A percentile compares a stretch with the other conserved stretches of the same genome.
Conservation (phyloP, 2,797 vertebrate species). For the Myripristis murdjan region DNA sequence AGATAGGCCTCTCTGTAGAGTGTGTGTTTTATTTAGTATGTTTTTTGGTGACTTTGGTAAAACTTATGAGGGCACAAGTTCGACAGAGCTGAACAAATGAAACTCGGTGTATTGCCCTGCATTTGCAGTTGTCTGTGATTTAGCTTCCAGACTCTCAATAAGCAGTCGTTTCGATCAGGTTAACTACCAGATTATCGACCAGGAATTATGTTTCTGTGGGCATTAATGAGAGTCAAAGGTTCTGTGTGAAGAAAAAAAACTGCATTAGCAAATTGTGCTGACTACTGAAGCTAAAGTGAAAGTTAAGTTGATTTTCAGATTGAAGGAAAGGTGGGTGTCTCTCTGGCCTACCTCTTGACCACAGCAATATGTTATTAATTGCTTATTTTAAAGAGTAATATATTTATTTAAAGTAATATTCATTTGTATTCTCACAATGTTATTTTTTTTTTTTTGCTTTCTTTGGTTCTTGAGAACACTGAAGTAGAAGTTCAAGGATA, state of each 20-base stretch:
- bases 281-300: not conserved
- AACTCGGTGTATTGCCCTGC: no score
- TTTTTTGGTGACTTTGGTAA: conserved; percentile 5
- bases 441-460: conserved; percentile 25
- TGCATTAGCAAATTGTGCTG: conserved; percentile 21
- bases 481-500: conserved; percentile 5
- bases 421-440: conserved; percentile 51
- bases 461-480: conserved; percentile 4
- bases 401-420: conserved; percentile 65
- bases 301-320: not conserved
- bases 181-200: conserved; percentile 48
- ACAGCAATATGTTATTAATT: conserved; percentile 47
- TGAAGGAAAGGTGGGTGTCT: conserved; percentile 8
- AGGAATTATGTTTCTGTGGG: conserved; percentile 10
- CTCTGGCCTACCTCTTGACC: conserved; percentile 27
- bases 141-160: not conserved
- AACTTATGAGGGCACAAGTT: no score
- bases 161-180: conserved; percentile 11
- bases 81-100: no score
- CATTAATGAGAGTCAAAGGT: not conserved
- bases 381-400: conserved; percentile 46
- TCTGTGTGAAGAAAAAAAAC: not conserved
- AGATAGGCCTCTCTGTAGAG: not conserved
- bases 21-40: not conserved
- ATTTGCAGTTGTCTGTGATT: conserved; percentile 11